These are phyloP conservation scores for Nycticryphes semicollaris DNA, from an alignment of 2,113 vertebrate genomes.

Conservation along the genomic window DNA sequence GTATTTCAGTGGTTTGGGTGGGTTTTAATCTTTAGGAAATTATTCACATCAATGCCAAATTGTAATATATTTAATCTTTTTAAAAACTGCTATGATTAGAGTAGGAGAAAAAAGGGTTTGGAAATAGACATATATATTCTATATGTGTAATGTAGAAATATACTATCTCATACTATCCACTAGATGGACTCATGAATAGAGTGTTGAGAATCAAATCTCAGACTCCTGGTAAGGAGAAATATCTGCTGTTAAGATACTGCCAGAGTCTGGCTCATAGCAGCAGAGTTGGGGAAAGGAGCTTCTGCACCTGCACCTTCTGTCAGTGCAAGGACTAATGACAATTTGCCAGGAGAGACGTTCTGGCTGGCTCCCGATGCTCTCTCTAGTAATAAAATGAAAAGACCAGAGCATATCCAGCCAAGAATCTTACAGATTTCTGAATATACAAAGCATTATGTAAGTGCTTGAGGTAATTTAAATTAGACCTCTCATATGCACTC, in stretches of 20 bases:
- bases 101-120: neutral
- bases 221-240: neutral
- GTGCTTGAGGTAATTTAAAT: neutral
- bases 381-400: neutral
- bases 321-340: neutral
- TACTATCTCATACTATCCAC: neutral
- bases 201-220: neutral
- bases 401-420: neutral
- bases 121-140: neutral
- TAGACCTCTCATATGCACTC: neutral
- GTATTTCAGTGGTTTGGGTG: neutral
- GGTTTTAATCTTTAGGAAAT: neutral
- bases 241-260: neutral
- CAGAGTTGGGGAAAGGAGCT: neutral
- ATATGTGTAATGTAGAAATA: neutral
- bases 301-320: neutral
- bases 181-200: conserved; percentile 51
- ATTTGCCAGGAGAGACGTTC: neutral
- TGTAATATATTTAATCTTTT: neutral
- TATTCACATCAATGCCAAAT: neutral
- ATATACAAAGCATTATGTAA: neutral
- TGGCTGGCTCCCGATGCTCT: neutral
- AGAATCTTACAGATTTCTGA: neutral
- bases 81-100: neutral
- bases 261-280: neutral